phyloP scores from a whole-genome alignment of 2,113 vertebrate genomes.

The Ceuthmochares aereus region DNA sequence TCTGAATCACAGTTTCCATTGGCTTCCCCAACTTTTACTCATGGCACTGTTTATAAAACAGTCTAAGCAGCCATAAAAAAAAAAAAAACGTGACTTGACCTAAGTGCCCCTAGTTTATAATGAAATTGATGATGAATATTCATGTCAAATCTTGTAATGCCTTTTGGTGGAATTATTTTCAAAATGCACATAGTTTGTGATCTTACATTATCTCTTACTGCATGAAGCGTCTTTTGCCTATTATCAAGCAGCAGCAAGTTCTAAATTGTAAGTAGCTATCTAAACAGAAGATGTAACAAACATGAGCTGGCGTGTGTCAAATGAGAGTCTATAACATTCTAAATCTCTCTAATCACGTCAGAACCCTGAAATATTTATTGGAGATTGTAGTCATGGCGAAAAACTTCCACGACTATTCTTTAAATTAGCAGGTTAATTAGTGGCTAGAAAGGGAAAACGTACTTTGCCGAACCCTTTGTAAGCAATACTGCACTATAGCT shows the following conservation, averaged over 20 bases:
- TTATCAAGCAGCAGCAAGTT: not conserved
- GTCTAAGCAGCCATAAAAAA: too few species aligned
- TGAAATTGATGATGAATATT: too few species aligned
- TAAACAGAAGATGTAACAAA: not conserved
- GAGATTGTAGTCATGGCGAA: not conserved
- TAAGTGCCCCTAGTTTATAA: too few species aligned
- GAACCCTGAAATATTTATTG: not conserved
- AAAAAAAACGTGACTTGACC: too few species aligned
- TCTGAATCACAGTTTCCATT: too few species aligned
- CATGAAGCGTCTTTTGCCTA: not conserved
- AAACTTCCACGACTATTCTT: not conserved
- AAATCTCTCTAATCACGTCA: not conserved
- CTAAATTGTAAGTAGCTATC: too few species aligned
- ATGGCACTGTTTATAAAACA: too few species aligned
- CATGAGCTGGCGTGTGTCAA: not conserved
- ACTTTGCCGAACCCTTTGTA: not conserved
- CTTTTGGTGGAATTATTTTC: not conserved
- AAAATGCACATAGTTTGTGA: not conserved
- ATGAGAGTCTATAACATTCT: not conserved
- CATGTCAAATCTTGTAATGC: not conserved
- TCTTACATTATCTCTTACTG: not conserved
- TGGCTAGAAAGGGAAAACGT: not conserved
- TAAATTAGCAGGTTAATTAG: not conserved
- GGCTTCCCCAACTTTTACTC: too few species aligned
- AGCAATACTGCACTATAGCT: not conserved